Evolutionary conservation across 64 coral and sea anemone species (phyloP).

Genomic region (Stylophora pistillata): DNA sequence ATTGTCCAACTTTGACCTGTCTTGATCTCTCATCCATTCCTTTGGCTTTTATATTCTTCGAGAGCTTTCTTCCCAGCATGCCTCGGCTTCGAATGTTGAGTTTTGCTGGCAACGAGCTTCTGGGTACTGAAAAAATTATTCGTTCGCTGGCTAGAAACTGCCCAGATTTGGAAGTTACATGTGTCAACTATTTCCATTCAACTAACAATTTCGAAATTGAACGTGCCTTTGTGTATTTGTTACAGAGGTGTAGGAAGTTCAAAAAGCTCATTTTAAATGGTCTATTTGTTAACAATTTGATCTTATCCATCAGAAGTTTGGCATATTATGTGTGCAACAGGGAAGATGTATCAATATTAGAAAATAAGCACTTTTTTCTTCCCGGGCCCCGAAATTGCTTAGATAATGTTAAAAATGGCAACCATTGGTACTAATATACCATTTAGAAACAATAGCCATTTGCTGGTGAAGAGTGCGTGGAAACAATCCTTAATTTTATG

Average conservation of each 20-base stretch:
- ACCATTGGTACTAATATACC: neutral
- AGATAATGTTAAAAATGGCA: constrained; percentile 49
- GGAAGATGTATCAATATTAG: constrained; percentile 28
- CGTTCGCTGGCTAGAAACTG: constrained; percentile 50
- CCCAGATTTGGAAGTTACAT: constrained; percentile 34
- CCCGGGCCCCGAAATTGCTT: constrained; percentile 33
- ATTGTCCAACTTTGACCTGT: constrained; percentile 60
- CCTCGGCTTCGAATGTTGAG: constrained; percentile 42
- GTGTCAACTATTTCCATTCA: constrained; percentile 67
- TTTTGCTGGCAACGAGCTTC: constrained; percentile 77
- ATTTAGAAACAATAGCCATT: too few species aligned
- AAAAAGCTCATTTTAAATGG: constrained; percentile 61
- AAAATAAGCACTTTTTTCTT: constrained; percentile 69
- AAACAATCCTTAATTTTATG: too few species aligned
- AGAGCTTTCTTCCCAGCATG: constrained; percentile 59
- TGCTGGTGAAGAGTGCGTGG: too few species aligned
- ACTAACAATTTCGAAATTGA: constrained; percentile 67
- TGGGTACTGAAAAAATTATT: constrained; percentile 63
- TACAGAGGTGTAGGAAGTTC: constrained; percentile 49
- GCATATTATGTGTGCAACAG: constrained; percentile 35
- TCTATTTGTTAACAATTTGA: constrained; percentile 61
- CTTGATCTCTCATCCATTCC: constrained; percentile 74
- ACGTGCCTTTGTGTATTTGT: constrained; percentile 35
- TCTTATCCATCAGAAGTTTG: constrained; percentile 38
- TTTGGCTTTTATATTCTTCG: constrained; percentile 63